Evolutionary conservation across 53 echinoderm and acorn worm genomes (phyloP).

Genomic region (Luidia sarsii): DNA sequence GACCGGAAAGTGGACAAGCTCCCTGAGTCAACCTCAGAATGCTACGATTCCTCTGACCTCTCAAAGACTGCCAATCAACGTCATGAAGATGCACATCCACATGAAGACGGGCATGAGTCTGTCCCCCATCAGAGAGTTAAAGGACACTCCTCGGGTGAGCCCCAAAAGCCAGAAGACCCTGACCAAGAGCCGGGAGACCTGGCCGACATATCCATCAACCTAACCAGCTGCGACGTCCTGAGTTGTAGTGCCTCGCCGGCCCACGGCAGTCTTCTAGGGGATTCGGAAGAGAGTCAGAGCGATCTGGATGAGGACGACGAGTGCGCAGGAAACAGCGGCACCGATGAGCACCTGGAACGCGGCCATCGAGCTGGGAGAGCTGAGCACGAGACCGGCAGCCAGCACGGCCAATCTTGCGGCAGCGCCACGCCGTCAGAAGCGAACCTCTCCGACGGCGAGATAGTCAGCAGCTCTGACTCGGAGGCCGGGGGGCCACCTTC

Average conservation of each 20-base stretch:
- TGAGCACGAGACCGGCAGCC: neutral
- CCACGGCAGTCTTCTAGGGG: conserved; percentile 4
- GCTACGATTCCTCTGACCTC: too few relatives aligned
- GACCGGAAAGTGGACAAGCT: too few relatives aligned
- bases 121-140: too few relatives aligned
- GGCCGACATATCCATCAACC: conserved; percentile 22
- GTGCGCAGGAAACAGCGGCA: neutral
- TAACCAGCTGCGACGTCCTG: neutral
- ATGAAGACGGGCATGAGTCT: too few relatives aligned
- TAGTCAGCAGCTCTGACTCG: conserved; percentile 20
- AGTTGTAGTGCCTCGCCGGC: conserved; percentile 39
- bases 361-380: neutral
- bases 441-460: conserved; percentile 33
- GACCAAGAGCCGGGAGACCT: neutral
- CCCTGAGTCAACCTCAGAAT: too few relatives aligned
- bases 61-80: too few relatives aligned
- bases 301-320: neutral
- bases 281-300: conserved; percentile 18
- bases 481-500: neutral
- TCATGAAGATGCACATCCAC: too few relatives aligned
- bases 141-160: too few relatives aligned
- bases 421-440: neutral
- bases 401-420: neutral
- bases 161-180: neutral
- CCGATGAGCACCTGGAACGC: neutral